Evolutionary conservation across 2,113 vertebrate genomes (phyloP).

Genomic region (Gobio gobio): DNA sequence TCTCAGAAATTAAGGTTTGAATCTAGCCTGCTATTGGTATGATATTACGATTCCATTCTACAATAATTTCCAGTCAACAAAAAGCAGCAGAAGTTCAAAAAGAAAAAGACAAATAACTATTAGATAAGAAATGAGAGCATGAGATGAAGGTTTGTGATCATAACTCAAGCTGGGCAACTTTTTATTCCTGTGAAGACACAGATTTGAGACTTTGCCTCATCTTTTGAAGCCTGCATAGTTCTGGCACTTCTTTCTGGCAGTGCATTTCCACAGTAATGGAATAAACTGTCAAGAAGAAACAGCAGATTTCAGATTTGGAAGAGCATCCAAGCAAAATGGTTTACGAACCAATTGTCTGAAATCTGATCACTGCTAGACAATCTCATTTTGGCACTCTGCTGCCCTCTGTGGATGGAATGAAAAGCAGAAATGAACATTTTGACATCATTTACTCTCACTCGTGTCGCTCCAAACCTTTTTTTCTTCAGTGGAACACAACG

Average conservation of each 20-base stretch:
- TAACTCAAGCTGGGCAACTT: slow-evolving; percentile 5
- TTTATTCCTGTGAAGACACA: not conserved
- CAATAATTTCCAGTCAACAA: not conserved
- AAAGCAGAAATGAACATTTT: slow-evolving; percentile 7
- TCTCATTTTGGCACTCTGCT: slow-evolving; percentile 1
- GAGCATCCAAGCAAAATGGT: not conserved
- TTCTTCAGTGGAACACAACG: not conserved
- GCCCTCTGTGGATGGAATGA: slow-evolving; percentile 10
- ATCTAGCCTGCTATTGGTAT: not conserved
- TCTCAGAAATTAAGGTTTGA: not conserved
- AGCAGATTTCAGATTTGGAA: slow-evolving; percentile 10
- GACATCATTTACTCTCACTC: not conserved
- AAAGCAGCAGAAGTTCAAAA: not conserved
- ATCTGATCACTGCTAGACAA: slow-evolving; percentile 3
- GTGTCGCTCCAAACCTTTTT: not conserved
- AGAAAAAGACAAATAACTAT: not conserved
- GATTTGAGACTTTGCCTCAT: slow-evolving; percentile 1
- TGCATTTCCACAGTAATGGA: slow-evolving; percentile 4
- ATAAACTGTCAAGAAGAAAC: slow-evolving; percentile 20
- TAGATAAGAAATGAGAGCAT: not conserved
- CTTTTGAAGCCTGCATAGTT: not conserved
- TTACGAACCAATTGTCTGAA: slow-evolving; percentile 1
- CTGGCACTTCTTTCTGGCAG: slow-evolving; percentile 8
- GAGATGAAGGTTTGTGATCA: not conserved
- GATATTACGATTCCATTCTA: not conserved